Conservation (phyloP, 2,888 invertebrate genomes). For the Anthrax anthrax region DNA sequence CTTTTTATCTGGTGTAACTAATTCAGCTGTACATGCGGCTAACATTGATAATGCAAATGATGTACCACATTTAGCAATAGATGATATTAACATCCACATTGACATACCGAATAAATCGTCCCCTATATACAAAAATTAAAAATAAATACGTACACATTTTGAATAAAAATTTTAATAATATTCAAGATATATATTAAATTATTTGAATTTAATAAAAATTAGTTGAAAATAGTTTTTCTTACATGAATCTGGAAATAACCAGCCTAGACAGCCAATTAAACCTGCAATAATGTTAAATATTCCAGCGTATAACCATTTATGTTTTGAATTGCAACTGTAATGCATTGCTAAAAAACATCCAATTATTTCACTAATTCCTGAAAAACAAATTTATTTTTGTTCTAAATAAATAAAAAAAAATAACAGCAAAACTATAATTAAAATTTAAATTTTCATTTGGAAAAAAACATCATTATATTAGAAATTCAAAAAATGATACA, state of each 20-base stretch:
- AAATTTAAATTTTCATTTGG: too few relatives aligned
- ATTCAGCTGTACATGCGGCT: constrained; percentile 30
- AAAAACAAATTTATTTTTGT: too few relatives aligned
- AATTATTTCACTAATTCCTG: constrained; percentile 32
- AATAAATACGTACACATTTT: constrained; percentile 2
- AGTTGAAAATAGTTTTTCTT: too few relatives aligned
- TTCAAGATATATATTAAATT: background rate
- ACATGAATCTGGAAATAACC: constrained; percentile 28
- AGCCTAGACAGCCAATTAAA: constrained; percentile 30
- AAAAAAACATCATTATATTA: too few relatives aligned
- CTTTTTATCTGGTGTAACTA: constrained; percentile 29
- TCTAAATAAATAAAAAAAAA: too few relatives aligned
- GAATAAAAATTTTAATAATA: background rate
- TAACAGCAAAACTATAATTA: background rate
- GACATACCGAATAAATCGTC: constrained; percentile 24
- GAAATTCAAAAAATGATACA: too few relatives aligned
- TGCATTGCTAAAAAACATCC: constrained; percentile 33
- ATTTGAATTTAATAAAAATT: too few relatives aligned
- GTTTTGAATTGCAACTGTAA: constrained; percentile 27
- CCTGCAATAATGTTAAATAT: constrained; percentile 31
- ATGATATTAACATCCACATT: constrained; percentile 32
- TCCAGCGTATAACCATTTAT: constrained; percentile 34
- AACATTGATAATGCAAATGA: constrained; percentile 34
- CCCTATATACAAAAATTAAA: constrained; percentile 16
- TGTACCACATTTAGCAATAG: constrained; percentile 31